phyloP scores from a whole-genome alignment of 35 echinoderm and acorn worm species.

The Eucidaris tribuloides region DNA sequence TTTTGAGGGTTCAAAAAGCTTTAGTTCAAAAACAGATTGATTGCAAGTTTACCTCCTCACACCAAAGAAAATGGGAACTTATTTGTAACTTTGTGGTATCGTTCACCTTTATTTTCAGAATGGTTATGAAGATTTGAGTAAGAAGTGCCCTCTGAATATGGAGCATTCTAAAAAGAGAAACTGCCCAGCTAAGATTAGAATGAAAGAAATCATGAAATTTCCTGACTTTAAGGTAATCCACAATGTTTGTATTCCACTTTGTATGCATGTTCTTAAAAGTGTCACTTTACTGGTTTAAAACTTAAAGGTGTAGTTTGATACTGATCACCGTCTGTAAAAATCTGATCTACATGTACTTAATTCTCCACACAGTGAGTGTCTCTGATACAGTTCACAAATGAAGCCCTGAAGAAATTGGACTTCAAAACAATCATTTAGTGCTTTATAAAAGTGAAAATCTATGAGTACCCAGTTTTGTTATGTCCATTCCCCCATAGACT shows the following conservation, averaged over 20 bases:
- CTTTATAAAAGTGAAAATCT: too few species aligned
- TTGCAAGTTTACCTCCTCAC: too few species aligned
- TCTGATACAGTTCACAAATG: too few species aligned
- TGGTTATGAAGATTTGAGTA: neutral
- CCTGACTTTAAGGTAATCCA: constrained; percentile 8
- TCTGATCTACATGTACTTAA: neutral
- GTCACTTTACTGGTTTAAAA: neutral
- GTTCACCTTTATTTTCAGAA: neutral
- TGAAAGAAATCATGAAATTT: constrained; percentile 29
- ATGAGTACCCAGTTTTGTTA: too few species aligned
- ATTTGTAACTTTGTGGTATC: neutral
- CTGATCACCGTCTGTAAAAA: neutral
- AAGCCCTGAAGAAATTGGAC: too few species aligned
- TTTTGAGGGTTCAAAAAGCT: neutral
- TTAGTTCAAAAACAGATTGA: neutral
- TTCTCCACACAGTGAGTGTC: too few species aligned
- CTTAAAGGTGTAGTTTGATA: neutral
- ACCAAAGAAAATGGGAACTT: neutral
- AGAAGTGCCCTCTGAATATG: neutral
- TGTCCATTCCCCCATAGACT: too few species aligned
- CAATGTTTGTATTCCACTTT: too few species aligned
- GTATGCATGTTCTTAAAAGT: neutral
- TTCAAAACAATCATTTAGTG: too few species aligned
- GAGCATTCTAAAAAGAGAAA: constrained; percentile 4
- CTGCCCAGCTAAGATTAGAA: constrained; percentile 14